Evolutionary conservation across 2,888 invertebrate genomes (phyloP).

Genomic region (Drosophila trichaetosa): DNA sequence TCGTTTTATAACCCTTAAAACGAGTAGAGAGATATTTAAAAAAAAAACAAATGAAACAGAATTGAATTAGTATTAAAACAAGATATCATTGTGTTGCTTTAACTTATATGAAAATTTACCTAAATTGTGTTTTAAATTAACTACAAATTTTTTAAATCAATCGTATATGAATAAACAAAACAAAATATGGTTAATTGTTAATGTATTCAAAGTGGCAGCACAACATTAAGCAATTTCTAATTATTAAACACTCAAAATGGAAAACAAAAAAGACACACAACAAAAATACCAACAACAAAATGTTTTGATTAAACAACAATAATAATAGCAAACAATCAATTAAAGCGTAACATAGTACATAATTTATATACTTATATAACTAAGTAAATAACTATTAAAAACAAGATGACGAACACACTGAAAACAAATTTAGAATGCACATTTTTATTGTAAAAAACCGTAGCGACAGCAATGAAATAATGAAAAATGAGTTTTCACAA

Average conservation of each 20-base stretch:
- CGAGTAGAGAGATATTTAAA: conserved; percentile 52
- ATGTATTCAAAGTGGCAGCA: conserved; percentile 60
- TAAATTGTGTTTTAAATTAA: conserved; percentile 54
- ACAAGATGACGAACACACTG: conserved; percentile 36
- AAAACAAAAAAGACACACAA: conserved; percentile 3
- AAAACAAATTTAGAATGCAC: conserved; percentile 57
- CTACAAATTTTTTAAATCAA: conserved; percentile 41
- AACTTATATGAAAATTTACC: conserved; percentile 41
- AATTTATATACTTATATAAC: conserved; percentile 44
- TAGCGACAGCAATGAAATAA: conserved; percentile 32
- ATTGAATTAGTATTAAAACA: conserved; percentile 48
- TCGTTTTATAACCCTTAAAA: conserved; percentile 56
- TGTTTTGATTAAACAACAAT: conserved; percentile 60
- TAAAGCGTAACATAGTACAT: conserved; percentile 51
- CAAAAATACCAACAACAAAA: conserved; percentile 38
- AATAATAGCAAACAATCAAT: conserved; percentile 70
- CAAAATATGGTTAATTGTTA: conserved; percentile 62
- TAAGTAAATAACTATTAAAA: conserved; percentile 20
- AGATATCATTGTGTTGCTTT: conserved; percentile 71
- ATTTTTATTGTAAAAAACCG: conserved; percentile 46
- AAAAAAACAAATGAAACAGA: conserved; percentile 34
- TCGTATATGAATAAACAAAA: conserved; percentile 47
- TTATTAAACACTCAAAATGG: conserved; percentile 39
- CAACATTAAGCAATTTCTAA: conserved; percentile 58
- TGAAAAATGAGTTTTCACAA: conserved; percentile 4